These are phyloP conservation scores for Pomatorhinus ruficollis DNA, from an alignment of 2,113 vertebrate species.

Conservation along the genomic window DNA sequence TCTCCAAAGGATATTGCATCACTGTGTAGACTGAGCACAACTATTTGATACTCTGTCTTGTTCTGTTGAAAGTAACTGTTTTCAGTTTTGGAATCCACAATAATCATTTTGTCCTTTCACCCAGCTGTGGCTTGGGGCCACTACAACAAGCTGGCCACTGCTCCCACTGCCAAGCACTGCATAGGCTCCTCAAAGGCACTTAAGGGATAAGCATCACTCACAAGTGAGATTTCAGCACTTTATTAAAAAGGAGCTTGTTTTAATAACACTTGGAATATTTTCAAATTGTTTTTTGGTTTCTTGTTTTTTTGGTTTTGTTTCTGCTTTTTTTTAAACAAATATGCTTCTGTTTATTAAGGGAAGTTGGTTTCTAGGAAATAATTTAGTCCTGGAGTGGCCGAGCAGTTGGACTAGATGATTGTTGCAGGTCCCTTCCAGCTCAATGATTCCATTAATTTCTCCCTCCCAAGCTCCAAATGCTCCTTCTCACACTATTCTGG, in stretches of 20 bases:
- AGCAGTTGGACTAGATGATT: background rate
- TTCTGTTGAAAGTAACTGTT: background rate
- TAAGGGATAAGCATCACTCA: background rate
- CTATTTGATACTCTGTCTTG: background rate
- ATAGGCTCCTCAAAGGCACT: background rate
- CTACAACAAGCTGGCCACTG: accelerated
- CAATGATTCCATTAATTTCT: background rate
- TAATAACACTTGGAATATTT: background rate
- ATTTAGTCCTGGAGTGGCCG: background rate
- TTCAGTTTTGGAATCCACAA: background rate
- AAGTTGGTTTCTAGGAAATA: background rate
- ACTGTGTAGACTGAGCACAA: background rate
- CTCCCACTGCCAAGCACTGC: background rate
- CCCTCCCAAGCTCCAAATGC: background rate
- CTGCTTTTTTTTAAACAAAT: background rate
- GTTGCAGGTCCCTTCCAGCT: background rate
- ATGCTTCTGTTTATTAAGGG: background rate
- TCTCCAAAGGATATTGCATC: background rate
- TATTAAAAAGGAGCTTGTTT: background rate
- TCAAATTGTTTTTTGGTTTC: background rate
- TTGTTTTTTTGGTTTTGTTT: background rate
- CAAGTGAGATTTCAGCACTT: background rate
- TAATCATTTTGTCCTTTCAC: too few relatives aligned
- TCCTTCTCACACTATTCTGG: background rate
- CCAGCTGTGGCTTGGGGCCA: accelerated